Conservation (phyloP, 1,140 invertebrate species). For the Atta texana region DNA sequence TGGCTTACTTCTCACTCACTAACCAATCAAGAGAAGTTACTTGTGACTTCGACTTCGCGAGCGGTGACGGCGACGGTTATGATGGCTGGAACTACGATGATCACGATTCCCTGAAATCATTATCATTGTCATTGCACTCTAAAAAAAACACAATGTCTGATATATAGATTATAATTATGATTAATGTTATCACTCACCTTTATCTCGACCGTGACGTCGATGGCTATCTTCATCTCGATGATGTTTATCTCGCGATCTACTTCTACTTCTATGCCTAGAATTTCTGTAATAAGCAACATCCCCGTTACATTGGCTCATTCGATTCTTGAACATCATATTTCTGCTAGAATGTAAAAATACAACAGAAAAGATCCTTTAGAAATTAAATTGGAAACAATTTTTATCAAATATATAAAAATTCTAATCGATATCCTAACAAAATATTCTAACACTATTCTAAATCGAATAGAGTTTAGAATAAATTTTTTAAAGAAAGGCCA, state of each 20-base stretch:
- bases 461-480: neutral
- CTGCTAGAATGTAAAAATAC: neutral
- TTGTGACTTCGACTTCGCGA: conserved; percentile 86
- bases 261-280: conserved; percentile 83
- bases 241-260: conserved; percentile 83
- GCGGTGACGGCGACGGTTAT: conserved; percentile 84
- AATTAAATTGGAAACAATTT: neutral
- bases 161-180: neutral
- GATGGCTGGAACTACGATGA: conserved; percentile 83
- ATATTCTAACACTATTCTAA: neutral
- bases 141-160: neutral
- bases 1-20: conserved; percentile 86
- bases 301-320: neutral
- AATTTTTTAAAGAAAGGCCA: neutral
- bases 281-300: conserved; percentile 77
- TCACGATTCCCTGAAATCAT: conserved; percentile 80
- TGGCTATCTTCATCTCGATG: conserved; percentile 84
- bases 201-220: conserved; percentile 82
- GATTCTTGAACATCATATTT: neutral
- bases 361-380: neutral
- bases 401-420: neutral
- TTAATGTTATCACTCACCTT: conserved; percentile 75
- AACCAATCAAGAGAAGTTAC: conserved; percentile 87
- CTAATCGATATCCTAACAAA: neutral
- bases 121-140: neutral